Percentiles rank a stretch among this genome's conserved stretches.
These are phyloP conservation scores for Ophiothrix spiculata DNA, from an alignment of 35 echinoderm and acorn worm genomes.

Conservation along the genomic window DNA sequence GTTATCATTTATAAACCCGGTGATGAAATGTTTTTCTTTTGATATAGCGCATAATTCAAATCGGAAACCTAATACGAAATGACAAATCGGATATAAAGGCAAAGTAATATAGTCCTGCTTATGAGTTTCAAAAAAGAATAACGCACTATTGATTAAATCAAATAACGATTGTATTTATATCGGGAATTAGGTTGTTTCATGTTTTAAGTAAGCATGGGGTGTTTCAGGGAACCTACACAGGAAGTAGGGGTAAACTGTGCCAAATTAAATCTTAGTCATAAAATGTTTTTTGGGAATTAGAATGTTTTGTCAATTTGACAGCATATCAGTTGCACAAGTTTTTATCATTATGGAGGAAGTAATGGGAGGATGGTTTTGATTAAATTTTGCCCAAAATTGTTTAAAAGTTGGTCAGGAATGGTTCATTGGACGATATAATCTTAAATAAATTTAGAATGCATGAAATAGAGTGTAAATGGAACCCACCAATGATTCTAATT, in stretches of 20 bases:
- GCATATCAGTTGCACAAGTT: no score
- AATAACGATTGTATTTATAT: background rate
- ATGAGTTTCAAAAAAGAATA: background rate
- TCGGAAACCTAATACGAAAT: slow-evolving; percentile 7
- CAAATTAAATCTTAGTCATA: slow-evolving; percentile 6
- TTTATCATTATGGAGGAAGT: no score
- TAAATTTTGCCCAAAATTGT: no score
- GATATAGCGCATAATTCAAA: background rate
- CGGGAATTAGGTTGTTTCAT: background rate
- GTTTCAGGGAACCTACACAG: background rate
- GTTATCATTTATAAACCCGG: background rate
- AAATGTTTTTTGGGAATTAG: background rate
- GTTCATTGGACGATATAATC: no score
- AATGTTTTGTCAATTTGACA: background rate
- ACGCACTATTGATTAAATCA: background rate
- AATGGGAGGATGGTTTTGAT: no score
- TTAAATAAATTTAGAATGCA: no score
- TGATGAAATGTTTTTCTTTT: background rate
- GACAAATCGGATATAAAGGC: background rate
- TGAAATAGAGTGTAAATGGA: no score
- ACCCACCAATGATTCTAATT: no score
- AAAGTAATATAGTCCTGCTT: background rate
- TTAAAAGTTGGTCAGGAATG: no score
- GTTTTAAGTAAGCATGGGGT: background rate
- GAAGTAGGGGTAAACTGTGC: background rate